Base-by-base conservation (phyloP, 2,888 invertebrate species). In the Chymomyza caudatula region DNA sequence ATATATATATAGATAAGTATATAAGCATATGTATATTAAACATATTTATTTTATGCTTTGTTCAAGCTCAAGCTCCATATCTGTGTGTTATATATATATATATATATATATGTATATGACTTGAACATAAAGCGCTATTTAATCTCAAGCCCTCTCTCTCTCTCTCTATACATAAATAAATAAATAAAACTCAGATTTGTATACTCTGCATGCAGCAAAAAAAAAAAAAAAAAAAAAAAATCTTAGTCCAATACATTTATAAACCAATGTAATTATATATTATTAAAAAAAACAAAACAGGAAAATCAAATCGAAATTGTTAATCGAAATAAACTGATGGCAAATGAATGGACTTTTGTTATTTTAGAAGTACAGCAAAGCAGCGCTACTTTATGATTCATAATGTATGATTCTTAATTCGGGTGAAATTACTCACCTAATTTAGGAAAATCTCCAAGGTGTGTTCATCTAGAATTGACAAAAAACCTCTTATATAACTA, bases 31-130 rank as follows among this genome's bases (percentile, higher is more conserved):
- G 15, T 57, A 15, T 13, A 47, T n/a, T 56, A 55, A 53, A 42
- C 56, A 47, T 63, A 15, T 37, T 63, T 56, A 57, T 52, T 60
- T 63, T 54, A 58, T 73, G 73, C 71, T 67, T n/a, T n/a, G n/a
- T n/a, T 68, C 44, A 13, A 43, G 15, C 19, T 47, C 47, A 2
- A 47, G 8, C 15, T 47, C 5, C 0, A 47, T 3, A 19, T 4
- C 47, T 17, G 47, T 47, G 17, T 47, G 47, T 17, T 6, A 47
- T 47, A 17, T 47, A n/a, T 6, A 47, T 47, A 13, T 15, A 17
- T 15, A 4, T 47, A 47, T 47, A 17, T 47, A n/a, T 6, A 47
- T 47, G 19, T 15, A 17, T 15, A 4, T 47, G 47, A 47, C 19
- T 22, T 67, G 57, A 58, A 65, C 20, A 42, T 69, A 63, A 62